Percentiles rank a stretch among this genome's conserved stretches.
Conservation (phyloP, 2,797 vertebrate genomes). For the Phataginus tricuspis region DNA sequence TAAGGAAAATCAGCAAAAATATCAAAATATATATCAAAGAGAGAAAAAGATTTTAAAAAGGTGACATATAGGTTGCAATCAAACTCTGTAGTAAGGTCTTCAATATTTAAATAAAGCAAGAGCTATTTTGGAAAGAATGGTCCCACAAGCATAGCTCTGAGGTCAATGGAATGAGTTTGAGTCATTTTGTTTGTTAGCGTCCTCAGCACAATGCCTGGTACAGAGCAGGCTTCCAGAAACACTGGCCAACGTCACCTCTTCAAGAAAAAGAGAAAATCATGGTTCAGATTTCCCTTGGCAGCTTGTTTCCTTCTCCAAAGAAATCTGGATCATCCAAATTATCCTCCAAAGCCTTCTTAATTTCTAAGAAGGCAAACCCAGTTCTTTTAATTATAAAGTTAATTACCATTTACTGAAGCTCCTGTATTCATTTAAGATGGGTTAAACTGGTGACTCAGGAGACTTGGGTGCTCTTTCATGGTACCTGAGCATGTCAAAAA, state of each 20-base stretch:
- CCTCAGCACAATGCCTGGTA: background rate
- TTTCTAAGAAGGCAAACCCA: constrained; percentile 37
- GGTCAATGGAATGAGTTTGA: background rate
- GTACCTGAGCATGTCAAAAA: background rate
- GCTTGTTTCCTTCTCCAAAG: background rate
- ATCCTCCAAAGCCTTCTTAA: constrained; percentile 10
- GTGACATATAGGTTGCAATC: background rate
- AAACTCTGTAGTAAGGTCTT: background rate
- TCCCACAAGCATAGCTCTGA: background rate
- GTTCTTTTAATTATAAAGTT: constrained; percentile 55
- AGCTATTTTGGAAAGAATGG: background rate
- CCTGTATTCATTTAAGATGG: background rate
- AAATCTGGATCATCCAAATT: constrained; percentile 19
- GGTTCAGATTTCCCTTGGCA: constrained; percentile 3
- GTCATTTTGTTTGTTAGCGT: background rate
- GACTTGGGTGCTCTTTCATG: background rate
- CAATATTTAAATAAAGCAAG: background rate
- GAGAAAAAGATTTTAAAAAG: background rate
- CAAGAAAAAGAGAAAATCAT: background rate
- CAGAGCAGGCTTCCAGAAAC: background rate
- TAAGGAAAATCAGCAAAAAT: background rate
- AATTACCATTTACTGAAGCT: constrained; percentile 31
- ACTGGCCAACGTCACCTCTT: background rate
- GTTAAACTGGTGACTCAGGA: constrained; percentile 14
- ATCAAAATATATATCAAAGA: background rate